These are phyloP conservation scores for Desmodus rotundus DNA, from an alignment of 2,113 vertebrate species.

Conservation along the genomic window DNA sequence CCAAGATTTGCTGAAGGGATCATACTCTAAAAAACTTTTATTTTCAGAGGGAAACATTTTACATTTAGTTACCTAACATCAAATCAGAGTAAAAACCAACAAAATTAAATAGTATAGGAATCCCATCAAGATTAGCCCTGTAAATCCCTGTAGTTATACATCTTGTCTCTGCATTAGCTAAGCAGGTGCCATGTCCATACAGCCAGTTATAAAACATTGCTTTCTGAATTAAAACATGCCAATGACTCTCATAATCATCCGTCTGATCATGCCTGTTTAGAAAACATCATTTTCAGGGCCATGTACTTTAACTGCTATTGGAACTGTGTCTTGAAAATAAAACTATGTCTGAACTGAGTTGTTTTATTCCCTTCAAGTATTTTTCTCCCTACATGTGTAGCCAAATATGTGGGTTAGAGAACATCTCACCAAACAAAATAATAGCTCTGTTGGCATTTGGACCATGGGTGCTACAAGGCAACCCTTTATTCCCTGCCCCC, in stretches of 20 bases:
- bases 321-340: not conserved
- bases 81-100: not conserved
- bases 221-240: not conserved
- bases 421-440: not conserved
- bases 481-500: not conserved
- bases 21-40: not conserved
- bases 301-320: slow-evolving; percentile 40
- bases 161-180: not conserved
- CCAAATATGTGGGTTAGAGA: not conserved
- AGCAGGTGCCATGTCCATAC: not conserved
- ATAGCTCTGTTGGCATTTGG: not conserved
- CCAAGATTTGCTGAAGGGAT: not conserved
- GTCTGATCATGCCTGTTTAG: not conserved
- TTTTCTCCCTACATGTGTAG: not conserved
- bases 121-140: not conserved
- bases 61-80: not conserved
- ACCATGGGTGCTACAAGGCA: not conserved
- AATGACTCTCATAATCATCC: not conserved
- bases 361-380: not conserved
- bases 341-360: not conserved
- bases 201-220: not conserved
- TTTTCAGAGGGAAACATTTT: not conserved
- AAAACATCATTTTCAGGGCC: slow-evolving; percentile 32
- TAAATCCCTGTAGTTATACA: not conserved
- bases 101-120: not conserved